Base-by-base conservation (phyloP, 1,140 invertebrate genomes). In the Philotrypesis tridentata region DNA sequence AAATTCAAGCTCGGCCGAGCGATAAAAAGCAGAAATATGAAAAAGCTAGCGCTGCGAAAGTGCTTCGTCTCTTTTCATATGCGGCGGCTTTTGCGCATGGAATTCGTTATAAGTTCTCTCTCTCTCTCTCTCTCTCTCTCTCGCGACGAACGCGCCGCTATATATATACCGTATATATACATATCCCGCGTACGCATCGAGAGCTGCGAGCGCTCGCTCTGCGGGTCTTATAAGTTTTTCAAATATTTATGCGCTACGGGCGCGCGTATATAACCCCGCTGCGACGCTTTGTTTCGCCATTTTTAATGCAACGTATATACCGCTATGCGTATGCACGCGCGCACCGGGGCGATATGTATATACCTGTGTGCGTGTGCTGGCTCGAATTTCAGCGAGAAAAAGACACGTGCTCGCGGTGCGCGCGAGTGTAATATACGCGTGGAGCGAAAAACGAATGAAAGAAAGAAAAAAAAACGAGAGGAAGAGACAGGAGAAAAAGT, bases 1-100 rank as follows among this genome's bases (percentile, higher is more conserved):
- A 89, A 90, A 90, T 89, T 85, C 85, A 75, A 82, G 83, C 78
- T 83, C 83, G 63, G 76, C 78, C 73, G 75, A 79, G 75, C 80
- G 86, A 86, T 89, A 87, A 87, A 86, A 85, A 73, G 74, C 68
- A 78, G 81, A 82, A 82, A 80, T 84, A 87, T 86, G 82, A 82
- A 86, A 89, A 87, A 82, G 75, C 81, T 76, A 68, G 11, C 61
- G 23, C 61, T 6, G 70, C 73, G 79, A 80, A 80, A 80, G 79
- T 80, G 40, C n/a, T 21, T 37, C 60, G 37, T 25, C 43, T 55
- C 63, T 81, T 63, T 77, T 82, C 76, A 63, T 48, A 77, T 63
- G 74, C 33, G 43, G 43, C 29, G 60, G n/a, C 71, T 37, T 77
- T 76, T 76, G 61, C 80, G 63, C 75, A 65, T 78, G 72, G 80